Evolutionary conservation across 2,113 vertebrate species (phyloP), one percentile per base, ranked within the genome.

Genomic region (Dasyornis broadbenti): DNA sequence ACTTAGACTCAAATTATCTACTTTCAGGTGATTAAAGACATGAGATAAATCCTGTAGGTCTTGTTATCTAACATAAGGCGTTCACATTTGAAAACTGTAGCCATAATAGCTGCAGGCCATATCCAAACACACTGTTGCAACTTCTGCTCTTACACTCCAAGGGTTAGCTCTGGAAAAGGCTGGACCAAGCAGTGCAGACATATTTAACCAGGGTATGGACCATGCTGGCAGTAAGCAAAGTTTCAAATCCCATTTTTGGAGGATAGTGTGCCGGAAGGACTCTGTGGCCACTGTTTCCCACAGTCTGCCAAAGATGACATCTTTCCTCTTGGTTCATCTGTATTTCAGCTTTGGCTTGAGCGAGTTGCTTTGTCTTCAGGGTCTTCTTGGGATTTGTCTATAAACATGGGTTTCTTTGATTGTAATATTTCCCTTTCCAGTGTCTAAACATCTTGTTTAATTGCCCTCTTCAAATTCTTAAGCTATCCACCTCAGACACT

Each of bases 111-210:
- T 84, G 50, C 52, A 95, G 54, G 79, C 81, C 50, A 23, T 49
- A 81, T 82, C 63, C 76, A 89, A 81, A 90, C 20, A 91, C 63
- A 61, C 35, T 61, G 64, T 77, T 88, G 83, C 54, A 87, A 94
- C 89, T 92, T 33, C 60, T 6, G 13, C 61, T 91, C 66, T 78
- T 81, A 12, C 89, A 45, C 27, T 80, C 65, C 71, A 80, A 78
- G 4, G 1, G 24, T 19, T 56, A 92, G 61, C 86, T 93, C 75
- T 83, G 3, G 6, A 45, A 89, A 92, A 89, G 61, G n/a, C 37
- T 92, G 15, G 47, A 70, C 69, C 53, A 81, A 82, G 16, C 31
- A 82, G 78, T 65, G 61, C 24, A 75, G 53, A 70, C 21, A 20
- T 31, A 39, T 15, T n/a, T 73, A 69, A 45, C 20, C 28, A 35